Percentiles rank a stretch among this genome's conserved stretches.
Evolutionary conservation across 2,888 invertebrate species (phyloP).

Genomic region (Chaetoderma sp.): DNA sequence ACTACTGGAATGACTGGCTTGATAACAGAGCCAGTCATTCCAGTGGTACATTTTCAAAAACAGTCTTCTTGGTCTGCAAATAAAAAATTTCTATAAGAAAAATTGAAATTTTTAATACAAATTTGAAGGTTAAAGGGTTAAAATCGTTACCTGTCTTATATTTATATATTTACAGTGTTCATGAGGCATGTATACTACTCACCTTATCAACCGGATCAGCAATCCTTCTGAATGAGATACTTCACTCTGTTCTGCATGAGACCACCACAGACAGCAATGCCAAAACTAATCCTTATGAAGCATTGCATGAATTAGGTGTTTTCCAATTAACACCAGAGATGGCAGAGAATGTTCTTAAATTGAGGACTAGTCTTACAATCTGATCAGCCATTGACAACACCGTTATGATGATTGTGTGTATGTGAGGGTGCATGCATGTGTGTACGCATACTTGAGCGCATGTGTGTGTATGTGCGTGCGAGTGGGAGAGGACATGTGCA

Average conservation of each 20-base stretch:
- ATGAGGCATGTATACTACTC: constrained; percentile 81
- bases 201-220: constrained; percentile 84
- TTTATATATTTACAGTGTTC: constrained; percentile 50
- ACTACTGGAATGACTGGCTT: no score
- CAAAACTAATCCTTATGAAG: constrained; percentile 47
- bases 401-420: not conserved
- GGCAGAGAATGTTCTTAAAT: constrained; percentile 49
- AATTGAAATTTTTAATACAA: no score
- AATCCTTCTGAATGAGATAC: constrained; percentile 78
- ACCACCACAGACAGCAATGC: constrained; percentile 33
- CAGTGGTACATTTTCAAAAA: no score
- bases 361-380: constrained; percentile 45
- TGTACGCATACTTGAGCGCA: constrained; percentile 8
- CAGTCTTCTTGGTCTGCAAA: no score
- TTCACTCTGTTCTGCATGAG: constrained; percentile 66
- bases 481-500: not conserved
- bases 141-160: not conserved
- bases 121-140: no score
- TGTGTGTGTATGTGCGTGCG: constrained; percentile 8
- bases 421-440: not conserved
- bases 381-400: no score
- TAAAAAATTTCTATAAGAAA: no score
- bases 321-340: constrained; percentile 57
- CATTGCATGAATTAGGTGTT: constrained; percentile 62
- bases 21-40: no score